Conservation (phyloP, 1,140 invertebrate genomes). For the Drosophila chauvacae region DNA sequence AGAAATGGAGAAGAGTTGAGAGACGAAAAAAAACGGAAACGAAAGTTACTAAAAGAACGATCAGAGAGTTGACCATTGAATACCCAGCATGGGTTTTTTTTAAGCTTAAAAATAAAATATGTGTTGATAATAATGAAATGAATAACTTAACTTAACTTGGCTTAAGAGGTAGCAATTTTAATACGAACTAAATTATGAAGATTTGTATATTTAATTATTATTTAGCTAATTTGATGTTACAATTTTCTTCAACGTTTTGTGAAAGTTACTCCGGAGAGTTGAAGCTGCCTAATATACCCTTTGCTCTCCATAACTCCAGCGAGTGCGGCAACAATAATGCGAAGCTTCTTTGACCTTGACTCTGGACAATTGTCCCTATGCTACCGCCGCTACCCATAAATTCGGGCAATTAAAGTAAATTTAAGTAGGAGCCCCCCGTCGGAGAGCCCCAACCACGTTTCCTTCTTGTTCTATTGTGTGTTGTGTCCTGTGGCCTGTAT, state of each 20-base stretch:
- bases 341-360: constrained; percentile 11
- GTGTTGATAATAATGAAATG: not conserved
- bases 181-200: no score
- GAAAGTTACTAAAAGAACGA: no score
- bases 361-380: constrained; percentile 51
- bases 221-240: no score
- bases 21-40: not conserved
- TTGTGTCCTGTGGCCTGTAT: not conserved
- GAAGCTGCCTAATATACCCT: not conserved
- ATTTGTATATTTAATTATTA: no score
- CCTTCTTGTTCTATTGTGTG: not conserved
- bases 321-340: constrained; percentile 1
- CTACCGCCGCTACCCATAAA: constrained; percentile 54
- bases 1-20: not conserved
- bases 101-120: not conserved
- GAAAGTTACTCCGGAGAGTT: not conserved
- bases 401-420: constrained; percentile 74
- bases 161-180: no score
- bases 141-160: not conserved
- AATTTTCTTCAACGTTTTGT: no score
- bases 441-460: constrained; percentile 4
- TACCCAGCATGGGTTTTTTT: not conserved
- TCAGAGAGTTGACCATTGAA: not conserved
- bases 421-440: constrained; percentile 28
- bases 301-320: not conserved